These are phyloP conservation scores for Hydrochoerus hydrochaeris DNA, from an alignment of 2,113 vertebrate genomes.

Conservation along the genomic window DNA sequence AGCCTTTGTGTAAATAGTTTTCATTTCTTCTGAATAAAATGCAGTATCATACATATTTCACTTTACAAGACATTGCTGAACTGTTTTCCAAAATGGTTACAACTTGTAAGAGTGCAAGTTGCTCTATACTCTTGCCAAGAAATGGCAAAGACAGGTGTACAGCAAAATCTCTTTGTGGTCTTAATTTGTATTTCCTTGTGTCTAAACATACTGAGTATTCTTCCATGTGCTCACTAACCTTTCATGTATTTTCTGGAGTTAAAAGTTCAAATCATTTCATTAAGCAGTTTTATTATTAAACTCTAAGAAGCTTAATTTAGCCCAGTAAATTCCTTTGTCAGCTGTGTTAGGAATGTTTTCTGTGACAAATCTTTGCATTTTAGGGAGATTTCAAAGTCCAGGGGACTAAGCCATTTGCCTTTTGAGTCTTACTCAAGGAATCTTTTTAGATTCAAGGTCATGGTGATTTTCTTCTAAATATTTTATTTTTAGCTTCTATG, in stretches of 20 bases:
- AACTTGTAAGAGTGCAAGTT: not conserved
- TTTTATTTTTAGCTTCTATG: not conserved
- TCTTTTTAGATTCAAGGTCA: not conserved
- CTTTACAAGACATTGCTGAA: not conserved
- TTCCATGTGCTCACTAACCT: not conserved
- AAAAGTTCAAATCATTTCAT: constrained; percentile 13
- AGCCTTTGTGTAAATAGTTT: not conserved
- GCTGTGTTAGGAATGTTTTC: not conserved
- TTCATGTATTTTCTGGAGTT: not conserved
- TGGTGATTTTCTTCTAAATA: not conserved
- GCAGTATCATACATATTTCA: not conserved
- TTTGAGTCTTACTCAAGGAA: not conserved
- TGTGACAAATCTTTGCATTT: constrained; percentile 7
- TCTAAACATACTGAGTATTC: constrained; percentile 3
- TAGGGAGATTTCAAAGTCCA: not conserved
- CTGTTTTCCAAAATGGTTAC: not conserved
- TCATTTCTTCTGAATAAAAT: not conserved
- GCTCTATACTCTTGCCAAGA: not conserved
- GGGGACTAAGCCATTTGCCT: not conserved
- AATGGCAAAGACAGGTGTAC: not conserved
- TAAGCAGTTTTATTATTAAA: not conserved
- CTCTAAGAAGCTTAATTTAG: not conserved
- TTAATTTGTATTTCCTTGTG: not conserved
- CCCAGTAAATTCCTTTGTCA: not conserved
- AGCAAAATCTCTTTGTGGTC: not conserved